phyloP scores from a whole-genome alignment of 1,140 invertebrate genomes.

The Procambarus virginalis region DNA sequence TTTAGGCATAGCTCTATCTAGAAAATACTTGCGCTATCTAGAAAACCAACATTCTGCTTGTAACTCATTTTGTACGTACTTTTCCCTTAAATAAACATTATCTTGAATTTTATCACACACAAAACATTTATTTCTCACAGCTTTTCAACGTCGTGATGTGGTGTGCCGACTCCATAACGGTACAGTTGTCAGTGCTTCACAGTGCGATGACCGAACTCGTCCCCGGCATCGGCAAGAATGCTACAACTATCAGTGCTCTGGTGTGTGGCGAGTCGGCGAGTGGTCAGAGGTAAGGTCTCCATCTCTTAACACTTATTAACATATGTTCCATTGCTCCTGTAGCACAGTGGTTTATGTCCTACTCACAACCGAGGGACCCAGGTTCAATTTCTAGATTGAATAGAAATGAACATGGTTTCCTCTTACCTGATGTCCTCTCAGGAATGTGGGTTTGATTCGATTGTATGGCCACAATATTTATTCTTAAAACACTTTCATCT shows the following conservation, averaged over 20 bases:
- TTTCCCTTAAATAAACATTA: no score
- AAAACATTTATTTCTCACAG: slow-evolving; percentile 73
- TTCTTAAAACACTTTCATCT: neutral
- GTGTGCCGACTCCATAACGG: slow-evolving; percentile 82
- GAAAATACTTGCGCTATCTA: no score
- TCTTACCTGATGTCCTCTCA: neutral
- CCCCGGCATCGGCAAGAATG: slow-evolving; percentile 85
- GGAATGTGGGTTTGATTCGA: neutral
- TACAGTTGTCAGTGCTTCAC: slow-evolving; percentile 77
- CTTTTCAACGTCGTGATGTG: slow-evolving; percentile 84
- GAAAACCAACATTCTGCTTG: no score
- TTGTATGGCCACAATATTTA: no score
- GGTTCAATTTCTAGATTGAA: no score
- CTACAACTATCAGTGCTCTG: slow-evolving; percentile 85
- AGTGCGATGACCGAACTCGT: slow-evolving; percentile 81
- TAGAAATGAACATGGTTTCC: no score
- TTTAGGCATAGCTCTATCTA: no score
- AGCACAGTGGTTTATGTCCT: no score
- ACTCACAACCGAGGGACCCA: no score
- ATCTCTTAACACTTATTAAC: neutral
- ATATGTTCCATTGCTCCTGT: no score
- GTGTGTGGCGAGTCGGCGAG: slow-evolving; percentile 87
- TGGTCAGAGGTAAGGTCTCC: slow-evolving; percentile 86
- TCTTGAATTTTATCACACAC: no score
- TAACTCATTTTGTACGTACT: no score